Base-by-base conservation (phyloP, 2,888 invertebrate genomes). In the Agriopis aurantiaria region DNA sequence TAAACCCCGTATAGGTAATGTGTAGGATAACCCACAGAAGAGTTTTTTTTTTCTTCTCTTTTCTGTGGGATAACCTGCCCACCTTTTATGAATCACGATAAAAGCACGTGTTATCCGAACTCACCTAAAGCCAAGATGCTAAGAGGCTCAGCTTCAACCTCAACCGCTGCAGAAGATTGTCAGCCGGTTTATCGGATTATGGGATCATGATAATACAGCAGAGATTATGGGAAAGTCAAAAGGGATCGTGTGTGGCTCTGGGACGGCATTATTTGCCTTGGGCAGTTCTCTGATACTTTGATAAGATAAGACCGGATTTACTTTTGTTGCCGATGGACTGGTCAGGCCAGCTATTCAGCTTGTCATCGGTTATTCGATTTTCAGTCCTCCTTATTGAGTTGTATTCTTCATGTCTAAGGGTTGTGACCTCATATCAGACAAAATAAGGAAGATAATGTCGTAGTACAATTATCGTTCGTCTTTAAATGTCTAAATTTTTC, bases 221-320 rank as follows among this genome's bases (percentile, higher is more conserved):
- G 17, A 55, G 66, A 60, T 53, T 46, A 53, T 11, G 48, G 51
- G 43, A 23, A 33, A 49, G 10, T 60, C 40, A 14, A 41, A 48
- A 60, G 60, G 46, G 60, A 46, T 57, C n/a, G n/a, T 58, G n/a
- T 59, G 59, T 46, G 17, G n/a, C n/a, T n/a, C n/a, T 33, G 17
- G 14, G 6, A 46, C n/a, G 56, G 53, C 11, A 43, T 57, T 58
- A 33, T 57, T 41, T 58, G 12, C 14, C 41, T 41, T 56, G 43
- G 14, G 6, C 33, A 23, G 11, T 46, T 12, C 7, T 1, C 14
- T 5, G 43, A 8, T 33, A 33, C 5, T 53, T 33, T 33, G 23
- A 53, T 53, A 46, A 12, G 46, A 46, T 14, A 14, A 49, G 14
- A 14, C 49, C 0, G 6, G 14, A 2, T 14, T 49, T 14, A 49